Percentiles rank a stretch among this genome's conserved stretches.
These are phyloP conservation scores for Porites divaricata DNA, from an alignment of 92 coral and sea anemone species.

Conservation along the genomic window DNA sequence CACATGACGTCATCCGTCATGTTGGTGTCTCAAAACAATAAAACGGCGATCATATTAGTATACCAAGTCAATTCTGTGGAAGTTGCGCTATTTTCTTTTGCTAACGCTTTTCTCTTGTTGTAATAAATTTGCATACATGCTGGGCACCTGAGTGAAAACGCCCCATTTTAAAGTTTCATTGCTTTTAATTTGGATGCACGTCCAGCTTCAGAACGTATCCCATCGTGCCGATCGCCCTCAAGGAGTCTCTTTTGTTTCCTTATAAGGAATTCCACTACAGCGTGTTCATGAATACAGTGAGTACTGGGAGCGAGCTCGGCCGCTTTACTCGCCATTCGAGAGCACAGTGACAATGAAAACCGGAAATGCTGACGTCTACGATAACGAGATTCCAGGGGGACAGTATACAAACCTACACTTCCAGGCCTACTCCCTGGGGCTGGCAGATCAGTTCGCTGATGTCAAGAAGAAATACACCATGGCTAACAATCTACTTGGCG, in stretches of 20 bases:
- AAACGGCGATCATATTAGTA: too few species aligned
- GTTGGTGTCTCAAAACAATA: too few species aligned
- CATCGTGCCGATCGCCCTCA: background rate
- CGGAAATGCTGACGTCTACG: slow-evolving; percentile 97
- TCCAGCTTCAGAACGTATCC: background rate
- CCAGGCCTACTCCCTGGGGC: slow-evolving; percentile 99
- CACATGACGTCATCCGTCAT: too few species aligned
- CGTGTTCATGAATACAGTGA: slow-evolving; percentile 95
- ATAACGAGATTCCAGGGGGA: slow-evolving; percentile 99
- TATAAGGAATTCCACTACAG: slow-evolving; percentile 77
- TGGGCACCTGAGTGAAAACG: too few species aligned
- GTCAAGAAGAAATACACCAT: slow-evolving; percentile 89
- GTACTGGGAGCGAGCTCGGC: slow-evolving; percentile 97
- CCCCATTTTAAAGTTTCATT: too few species aligned
- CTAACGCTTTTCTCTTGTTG: too few species aligned
- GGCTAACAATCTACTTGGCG: slow-evolving; percentile 93
- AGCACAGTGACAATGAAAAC: slow-evolving; percentile 98
- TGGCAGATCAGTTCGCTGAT: slow-evolving; percentile 89
- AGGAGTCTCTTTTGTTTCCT: background rate
- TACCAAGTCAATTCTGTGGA: too few species aligned
- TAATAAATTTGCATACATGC: too few species aligned
- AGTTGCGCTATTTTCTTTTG: too few species aligned
- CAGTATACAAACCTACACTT: slow-evolving; percentile 99
- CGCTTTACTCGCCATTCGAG: slow-evolving; percentile 94
- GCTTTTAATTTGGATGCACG: too few species aligned